Conservation (phyloP, 2,113 vertebrate genomes). For the Cyprinus carpio region DNA sequence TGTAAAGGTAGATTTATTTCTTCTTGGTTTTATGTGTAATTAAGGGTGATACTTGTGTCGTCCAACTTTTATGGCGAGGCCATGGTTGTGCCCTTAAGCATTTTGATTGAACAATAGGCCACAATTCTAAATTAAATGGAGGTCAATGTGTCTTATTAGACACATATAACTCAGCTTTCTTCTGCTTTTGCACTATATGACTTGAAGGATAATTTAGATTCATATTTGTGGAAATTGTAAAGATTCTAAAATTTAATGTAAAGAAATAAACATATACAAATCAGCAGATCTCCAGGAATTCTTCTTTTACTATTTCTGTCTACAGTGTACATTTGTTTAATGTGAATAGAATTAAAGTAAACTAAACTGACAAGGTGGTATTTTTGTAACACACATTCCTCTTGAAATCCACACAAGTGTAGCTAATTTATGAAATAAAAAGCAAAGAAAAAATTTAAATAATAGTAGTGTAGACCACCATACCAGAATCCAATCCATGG, state of each 20-base stretch:
- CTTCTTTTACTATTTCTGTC: not conserved
- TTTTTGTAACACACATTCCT: not conserved
- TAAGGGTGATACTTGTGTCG: not conserved
- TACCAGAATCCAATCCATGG: not conserved
- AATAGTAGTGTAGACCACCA: not conserved
- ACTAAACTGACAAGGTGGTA: not conserved
- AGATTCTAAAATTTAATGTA: not conserved
- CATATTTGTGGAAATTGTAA: not conserved
- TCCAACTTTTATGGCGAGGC: not conserved
- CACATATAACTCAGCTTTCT: not conserved
- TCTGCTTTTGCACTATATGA: not conserved
- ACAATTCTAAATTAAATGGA: constrained; percentile 14
- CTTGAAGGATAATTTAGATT: not conserved
- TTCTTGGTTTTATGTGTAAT: not conserved
- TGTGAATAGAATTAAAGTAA: not conserved
- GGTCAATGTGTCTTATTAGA: not conserved
- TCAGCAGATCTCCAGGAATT: not conserved
- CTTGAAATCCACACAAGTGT: not conserved
- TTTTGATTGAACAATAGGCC: not conserved
- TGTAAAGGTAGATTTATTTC: constrained; percentile 28
- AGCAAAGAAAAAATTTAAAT: not conserved
- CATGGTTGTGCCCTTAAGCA: not conserved
- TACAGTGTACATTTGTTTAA: not conserved
- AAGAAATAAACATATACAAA: not conserved
- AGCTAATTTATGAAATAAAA: not conserved